Evolutionary conservation across 2,888 invertebrate species (phyloP).

Genomic region (Perizoma affinitatum): DNA sequence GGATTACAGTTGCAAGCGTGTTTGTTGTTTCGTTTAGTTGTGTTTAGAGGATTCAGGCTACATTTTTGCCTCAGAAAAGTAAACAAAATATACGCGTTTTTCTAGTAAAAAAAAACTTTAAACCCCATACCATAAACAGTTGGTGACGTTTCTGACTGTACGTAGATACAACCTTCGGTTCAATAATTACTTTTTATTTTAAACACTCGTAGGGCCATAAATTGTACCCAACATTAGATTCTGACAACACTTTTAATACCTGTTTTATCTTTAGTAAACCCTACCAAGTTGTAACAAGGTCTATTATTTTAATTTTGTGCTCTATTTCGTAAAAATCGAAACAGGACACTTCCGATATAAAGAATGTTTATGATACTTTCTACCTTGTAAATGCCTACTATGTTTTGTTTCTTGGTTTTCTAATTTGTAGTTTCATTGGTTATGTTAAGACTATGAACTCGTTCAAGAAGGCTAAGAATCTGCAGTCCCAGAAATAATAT

Average conservation of each 20-base stretch:
- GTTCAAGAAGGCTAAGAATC: no score
- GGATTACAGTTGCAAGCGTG: no score
- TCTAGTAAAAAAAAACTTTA: no score
- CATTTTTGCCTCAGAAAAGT: no score
- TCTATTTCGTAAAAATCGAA: slow-evolving; percentile 9
- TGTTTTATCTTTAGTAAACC: slow-evolving; percentile 15
- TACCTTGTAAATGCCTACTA: slow-evolving; percentile 11
- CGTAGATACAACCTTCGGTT: slow-evolving; percentile 11
- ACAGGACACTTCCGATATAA: slow-evolving; percentile 23
- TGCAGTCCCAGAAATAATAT: no score
- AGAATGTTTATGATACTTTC: slow-evolving; percentile 28
- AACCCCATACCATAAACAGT: no score
- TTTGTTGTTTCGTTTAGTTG: no score
- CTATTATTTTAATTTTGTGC: not conserved
- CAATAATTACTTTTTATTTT: slow-evolving; percentile 29
- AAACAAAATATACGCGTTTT: no score
- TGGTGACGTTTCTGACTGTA: not conserved
- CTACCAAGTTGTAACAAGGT: slow-evolving; percentile 3
- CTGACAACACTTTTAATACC: slow-evolving; percentile 11
- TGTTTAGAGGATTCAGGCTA: no score
- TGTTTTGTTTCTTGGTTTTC: slow-evolving; percentile 2
- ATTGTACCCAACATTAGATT: slow-evolving; percentile 19
- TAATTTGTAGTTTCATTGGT: slow-evolving; percentile 8
- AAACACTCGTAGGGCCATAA: slow-evolving; percentile 24
- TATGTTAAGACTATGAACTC: slow-evolving; percentile 4